Base-by-base conservation (phyloP, 2,888 invertebrate species). In the Acleris literana region DNA sequence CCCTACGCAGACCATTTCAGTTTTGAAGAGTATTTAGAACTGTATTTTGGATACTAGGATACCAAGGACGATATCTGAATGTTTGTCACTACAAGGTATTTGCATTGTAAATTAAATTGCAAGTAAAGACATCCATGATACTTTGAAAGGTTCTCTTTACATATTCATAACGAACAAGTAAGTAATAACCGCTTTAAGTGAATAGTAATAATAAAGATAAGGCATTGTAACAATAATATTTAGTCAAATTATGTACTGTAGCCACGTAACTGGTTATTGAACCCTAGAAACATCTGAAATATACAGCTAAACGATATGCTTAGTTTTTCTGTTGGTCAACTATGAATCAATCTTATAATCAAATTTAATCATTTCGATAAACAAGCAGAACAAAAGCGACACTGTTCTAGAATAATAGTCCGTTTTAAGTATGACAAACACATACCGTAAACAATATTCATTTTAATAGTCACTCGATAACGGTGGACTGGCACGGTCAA, bases 401-500 rank as follows among this genome's bases (percentile, higher is more conserved):
- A 29, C 25, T 53, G 59, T 51, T 55, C 29, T 13, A 55, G 43
- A 55, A 61, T 48, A 57, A 53, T 46, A 7, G 25, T 25, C 43
- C 51, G 49, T 66, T 66, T 61, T 39, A 52, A 62, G 57, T 39
- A 20, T 53, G 66, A 57, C 57, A 25, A 44, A 56, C 46, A 61
- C 44, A 46, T 39, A 57, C 46, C 56, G 65, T 66, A 57, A 66
- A 61, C 56, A 66, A 57, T 62, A 62, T 56, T 54, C 60, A 56
- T 13, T 39, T 39, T 11, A 39, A 46, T 20, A 51, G 51, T 48
- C 61, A 46, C 53, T 57, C 56, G 57, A 62, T 62, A 66, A 62
- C 52, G 52, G 62, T 62, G 56, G 57, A 49, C 51, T 44, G 66
- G 57, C 57, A 66, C 62, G 61, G 62, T 62, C 52, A 66, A 66